A percentile compares a stretch with the other conserved stretches of the same genome.
Conservation (phyloP, 37 sponge, comb jelly and placozoan genomes). For the Chondrilla cf. caribensis region DNA sequence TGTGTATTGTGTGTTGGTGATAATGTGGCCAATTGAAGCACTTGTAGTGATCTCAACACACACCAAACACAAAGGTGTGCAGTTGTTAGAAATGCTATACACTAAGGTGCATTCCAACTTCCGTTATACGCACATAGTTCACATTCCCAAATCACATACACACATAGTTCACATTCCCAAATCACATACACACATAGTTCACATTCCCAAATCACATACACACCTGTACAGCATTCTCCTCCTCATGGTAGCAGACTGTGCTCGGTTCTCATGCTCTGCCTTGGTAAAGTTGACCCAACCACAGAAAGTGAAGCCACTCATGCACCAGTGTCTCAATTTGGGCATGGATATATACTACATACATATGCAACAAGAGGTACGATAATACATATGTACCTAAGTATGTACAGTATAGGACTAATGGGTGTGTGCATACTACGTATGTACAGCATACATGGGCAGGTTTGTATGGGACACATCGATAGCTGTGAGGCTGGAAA, state of each 20-base stretch:
- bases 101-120: background rate
- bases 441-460: too few relatives aligned
- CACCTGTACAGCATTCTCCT: conserved; percentile 74
- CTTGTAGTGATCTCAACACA: too few relatives aligned
- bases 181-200: conserved; percentile 17
- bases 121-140: background rate
- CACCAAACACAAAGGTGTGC: too few relatives aligned
- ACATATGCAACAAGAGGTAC: background rate
- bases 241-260: background rate
- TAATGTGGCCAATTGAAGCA: too few relatives aligned
- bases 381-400: too few relatives aligned
- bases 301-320: conserved; percentile 54
- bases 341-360: conserved; percentile 51
- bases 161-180: background rate
- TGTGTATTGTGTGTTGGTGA: too few relatives aligned
- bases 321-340: conserved; percentile 40
- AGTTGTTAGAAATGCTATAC: too few relatives aligned
- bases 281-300: conserved; percentile 63
- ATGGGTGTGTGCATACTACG: background rate
- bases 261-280: background rate
- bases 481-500: too few relatives aligned
- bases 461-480: too few relatives aligned
- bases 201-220: background rate
- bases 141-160: background rate
- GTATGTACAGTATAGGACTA: background rate